These are phyloP conservation scores for Dione vanillae DNA, from an alignment of 2,888 invertebrate genomes.

Conservation along the genomic window DNA sequence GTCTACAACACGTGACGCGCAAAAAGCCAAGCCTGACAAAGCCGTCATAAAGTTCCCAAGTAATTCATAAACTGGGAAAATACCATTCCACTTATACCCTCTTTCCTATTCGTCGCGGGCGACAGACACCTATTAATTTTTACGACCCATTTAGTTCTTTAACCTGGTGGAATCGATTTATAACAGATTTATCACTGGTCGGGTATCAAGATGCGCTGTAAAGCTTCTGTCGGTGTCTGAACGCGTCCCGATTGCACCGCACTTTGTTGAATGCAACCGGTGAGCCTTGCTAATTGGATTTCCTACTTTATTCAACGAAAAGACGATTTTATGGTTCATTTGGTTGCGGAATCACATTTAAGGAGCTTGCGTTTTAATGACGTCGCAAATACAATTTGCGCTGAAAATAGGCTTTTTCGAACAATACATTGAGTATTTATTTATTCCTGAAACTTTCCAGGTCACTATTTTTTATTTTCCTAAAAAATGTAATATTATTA, in stretches of 20 bases:
- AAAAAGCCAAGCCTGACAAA: slow-evolving; percentile 70
- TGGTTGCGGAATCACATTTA: slow-evolving; percentile 46
- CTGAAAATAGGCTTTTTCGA: slow-evolving; percentile 18
- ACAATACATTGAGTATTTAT: slow-evolving; percentile 21
- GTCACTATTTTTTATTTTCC: slow-evolving; percentile 1
- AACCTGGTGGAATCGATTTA: slow-evolving; percentile 81
- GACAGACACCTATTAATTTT: slow-evolving; percentile 80
- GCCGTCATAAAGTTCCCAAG: slow-evolving; percentile 76
- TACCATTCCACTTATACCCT: slow-evolving; percentile 59
- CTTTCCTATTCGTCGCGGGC: slow-evolving; percentile 60
- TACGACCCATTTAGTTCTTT: slow-evolving; percentile 81
- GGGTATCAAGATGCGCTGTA: slow-evolving; percentile 72
- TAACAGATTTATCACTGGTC: slow-evolving; percentile 72
- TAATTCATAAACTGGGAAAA: slow-evolving; percentile 77
- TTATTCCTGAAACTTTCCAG: slow-evolving; percentile 4
- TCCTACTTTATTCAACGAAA: slow-evolving; percentile 59
- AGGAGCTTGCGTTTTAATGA: slow-evolving; percentile 42
- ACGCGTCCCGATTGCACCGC: slow-evolving; percentile 51
- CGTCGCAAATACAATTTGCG: slow-evolving; percentile 30
- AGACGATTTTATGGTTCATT: slow-evolving; percentile 53
- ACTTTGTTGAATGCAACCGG: slow-evolving; percentile 59
- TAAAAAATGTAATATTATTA: neutral
- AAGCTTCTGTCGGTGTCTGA: slow-evolving; percentile 70
- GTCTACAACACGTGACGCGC: slow-evolving; percentile 78
- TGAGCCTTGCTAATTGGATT: slow-evolving; percentile 66